These are phyloP conservation scores for Anneissia japonica DNA, from an alignment of 35 echinoderm and acorn worm genomes.

Conservation along the genomic window DNA sequence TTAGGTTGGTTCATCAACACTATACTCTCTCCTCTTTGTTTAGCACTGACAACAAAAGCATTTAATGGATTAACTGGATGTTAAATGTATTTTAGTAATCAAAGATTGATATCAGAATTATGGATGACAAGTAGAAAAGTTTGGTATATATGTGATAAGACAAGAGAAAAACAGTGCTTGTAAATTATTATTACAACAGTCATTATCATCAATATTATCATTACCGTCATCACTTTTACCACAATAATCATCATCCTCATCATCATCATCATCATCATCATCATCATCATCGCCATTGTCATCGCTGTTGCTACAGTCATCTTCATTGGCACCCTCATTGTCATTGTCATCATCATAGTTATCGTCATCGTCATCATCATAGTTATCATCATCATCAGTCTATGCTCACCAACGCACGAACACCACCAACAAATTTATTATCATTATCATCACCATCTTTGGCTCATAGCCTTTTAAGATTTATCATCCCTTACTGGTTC, in stretches of 20 bases:
- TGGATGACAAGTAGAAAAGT: too few relatives aligned
- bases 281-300: background rate
- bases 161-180: too few relatives aligned
- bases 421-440: too few relatives aligned
- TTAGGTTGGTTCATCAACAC: slow-evolving; percentile 85
- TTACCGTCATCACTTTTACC: background rate
- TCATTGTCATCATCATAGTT: background rate
- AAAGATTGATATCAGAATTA: too few relatives aligned
- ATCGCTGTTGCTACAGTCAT: background rate
- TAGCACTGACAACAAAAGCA: slow-evolving; percentile 76
- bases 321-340: background rate
- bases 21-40: slow-evolving; percentile 75
- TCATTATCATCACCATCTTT: too few relatives aligned
- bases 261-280: background rate
- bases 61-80: too few relatives aligned
- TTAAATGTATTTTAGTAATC: too few relatives aligned
- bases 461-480: too few relatives aligned
- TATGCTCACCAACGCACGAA: too few relatives aligned
- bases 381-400: too few relatives aligned
- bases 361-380: background rate
- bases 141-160: too few relatives aligned
- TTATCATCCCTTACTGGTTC: too few relatives aligned
- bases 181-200: background rate
- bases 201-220: background rate
- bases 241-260: slow-evolving; percentile 3